Conservation (phyloP, 2,113 vertebrate species). For the Elaphurus davidianus region DNA sequence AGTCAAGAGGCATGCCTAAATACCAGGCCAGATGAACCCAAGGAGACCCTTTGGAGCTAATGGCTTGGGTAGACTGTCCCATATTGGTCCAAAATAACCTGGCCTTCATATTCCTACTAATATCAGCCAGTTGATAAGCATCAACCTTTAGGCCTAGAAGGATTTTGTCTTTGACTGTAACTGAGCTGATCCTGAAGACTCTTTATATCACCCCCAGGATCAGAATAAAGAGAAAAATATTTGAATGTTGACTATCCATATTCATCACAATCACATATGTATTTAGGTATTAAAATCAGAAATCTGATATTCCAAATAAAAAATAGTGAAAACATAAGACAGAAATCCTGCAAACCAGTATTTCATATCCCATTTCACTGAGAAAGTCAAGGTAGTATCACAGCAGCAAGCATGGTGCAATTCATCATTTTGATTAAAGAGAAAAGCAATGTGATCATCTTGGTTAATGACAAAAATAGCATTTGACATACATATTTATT, state of each 20-base stretch:
- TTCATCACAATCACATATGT: background rate
- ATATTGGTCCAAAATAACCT: background rate
- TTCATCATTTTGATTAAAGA: background rate
- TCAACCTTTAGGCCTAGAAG: background rate
- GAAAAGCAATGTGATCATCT: background rate
- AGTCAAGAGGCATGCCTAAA: background rate
- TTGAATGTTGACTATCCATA: background rate
- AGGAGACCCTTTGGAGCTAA: background rate
- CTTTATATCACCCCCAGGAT: background rate
- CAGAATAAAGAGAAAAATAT: background rate
- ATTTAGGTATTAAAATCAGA: background rate
- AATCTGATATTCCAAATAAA: background rate
- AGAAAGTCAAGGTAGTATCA: background rate
- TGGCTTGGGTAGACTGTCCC: background rate
- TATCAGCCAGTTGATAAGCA: background rate
- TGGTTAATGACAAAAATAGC: background rate
- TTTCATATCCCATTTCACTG: background rate
- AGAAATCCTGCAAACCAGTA: background rate
- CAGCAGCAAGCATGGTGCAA: background rate
- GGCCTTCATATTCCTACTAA: background rate
- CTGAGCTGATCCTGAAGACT: background rate
- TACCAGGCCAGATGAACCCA: background rate
- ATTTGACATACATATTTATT: background rate
- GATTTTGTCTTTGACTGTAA: background rate
- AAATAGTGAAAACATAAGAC: background rate